A percentile compares a stretch with the other conserved stretches of the same genome.
phyloP scores from a whole-genome alignment of 2,888 invertebrate genomes.

The Silvanus unidentatus region DNA sequence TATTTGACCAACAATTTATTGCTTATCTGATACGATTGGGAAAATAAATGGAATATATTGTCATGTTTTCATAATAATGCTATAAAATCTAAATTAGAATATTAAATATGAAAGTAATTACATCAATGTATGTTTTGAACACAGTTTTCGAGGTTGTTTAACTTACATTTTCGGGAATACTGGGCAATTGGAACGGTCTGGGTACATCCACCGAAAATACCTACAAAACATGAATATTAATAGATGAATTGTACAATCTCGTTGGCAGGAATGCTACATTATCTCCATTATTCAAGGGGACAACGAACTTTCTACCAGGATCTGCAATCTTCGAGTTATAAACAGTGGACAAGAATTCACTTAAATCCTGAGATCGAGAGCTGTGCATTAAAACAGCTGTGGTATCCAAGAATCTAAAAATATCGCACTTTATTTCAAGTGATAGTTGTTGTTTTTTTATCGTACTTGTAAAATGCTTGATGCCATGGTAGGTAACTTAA shows the following conservation, averaged over 20 bases:
- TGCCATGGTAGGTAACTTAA: slow-evolving; percentile 94
- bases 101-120: no score
- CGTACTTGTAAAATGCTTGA: slow-evolving; percentile 86
- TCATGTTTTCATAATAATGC: no score
- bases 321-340: slow-evolving; percentile 64
- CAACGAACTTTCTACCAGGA: slow-evolving; percentile 59
- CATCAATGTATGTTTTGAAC: no score
- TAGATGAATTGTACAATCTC: no score
- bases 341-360: slow-evolving; percentile 60
- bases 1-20: slow-evolving; percentile 7
- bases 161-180: slow-evolving; percentile 94
- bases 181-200: slow-evolving; percentile 77
- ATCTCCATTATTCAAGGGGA: slow-evolving; percentile 55
- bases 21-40: no score
- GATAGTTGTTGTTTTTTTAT: no score
- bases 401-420: slow-evolving; percentile 68
- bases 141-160: no score
- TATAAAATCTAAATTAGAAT: no score
- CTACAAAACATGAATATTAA: slow-evolving; percentile 50
- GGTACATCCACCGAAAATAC: slow-evolving; percentile 75
- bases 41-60: no score
- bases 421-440: neutral
- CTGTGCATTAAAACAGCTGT: slow-evolving; percentile 70
- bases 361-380: slow-evolving; percentile 51
- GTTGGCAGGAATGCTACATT: no score